phyloP scores from a whole-genome alignment of 2,888 invertebrate species.

The Eucera pruinosa region DNA sequence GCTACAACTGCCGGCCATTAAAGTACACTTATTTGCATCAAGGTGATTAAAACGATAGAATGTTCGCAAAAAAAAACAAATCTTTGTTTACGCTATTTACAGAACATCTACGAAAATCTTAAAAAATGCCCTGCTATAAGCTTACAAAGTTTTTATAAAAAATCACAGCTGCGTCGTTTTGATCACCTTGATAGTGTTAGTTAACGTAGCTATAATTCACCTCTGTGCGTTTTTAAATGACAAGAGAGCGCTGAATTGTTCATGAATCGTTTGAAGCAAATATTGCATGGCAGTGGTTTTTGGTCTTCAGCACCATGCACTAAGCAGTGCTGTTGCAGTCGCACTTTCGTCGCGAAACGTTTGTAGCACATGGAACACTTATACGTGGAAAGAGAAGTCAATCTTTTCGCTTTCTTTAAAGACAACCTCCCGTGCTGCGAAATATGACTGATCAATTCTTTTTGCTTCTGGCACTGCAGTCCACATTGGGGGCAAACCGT shows the following conservation, averaged over 20 bases:
- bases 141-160: no score
- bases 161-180: no score
- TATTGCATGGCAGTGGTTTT: slow-evolving; percentile 89
- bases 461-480: slow-evolving; percentile 76
- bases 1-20: no score
- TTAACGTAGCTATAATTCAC: slow-evolving; percentile 72
- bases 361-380: slow-evolving; percentile 89
- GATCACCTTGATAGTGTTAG: not conserved
- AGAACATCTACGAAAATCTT: no score
- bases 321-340: slow-evolving; percentile 88
- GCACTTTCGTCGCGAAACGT: slow-evolving; percentile 87
- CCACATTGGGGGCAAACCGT: slow-evolving; percentile 79
- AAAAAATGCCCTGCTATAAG: no score
- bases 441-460: slow-evolving; percentile 85
- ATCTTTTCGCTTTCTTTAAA: slow-evolving; percentile 81
- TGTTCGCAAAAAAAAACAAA: no score
- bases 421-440: slow-evolving; percentile 82
- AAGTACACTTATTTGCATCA: no score
- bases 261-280: slow-evolving; percentile 88
- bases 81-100: no score
- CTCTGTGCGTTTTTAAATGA: slow-evolving; percentile 89
- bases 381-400: slow-evolving; percentile 79
- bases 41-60: no score
- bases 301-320: slow-evolving; percentile 89
- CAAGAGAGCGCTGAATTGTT: slow-evolving; percentile 90